A percentile compares a stretch with the other conserved stretches of the same genome.
Conservation (phyloP, 2,797 vertebrate species). For the Anguilla anguilla region DNA sequence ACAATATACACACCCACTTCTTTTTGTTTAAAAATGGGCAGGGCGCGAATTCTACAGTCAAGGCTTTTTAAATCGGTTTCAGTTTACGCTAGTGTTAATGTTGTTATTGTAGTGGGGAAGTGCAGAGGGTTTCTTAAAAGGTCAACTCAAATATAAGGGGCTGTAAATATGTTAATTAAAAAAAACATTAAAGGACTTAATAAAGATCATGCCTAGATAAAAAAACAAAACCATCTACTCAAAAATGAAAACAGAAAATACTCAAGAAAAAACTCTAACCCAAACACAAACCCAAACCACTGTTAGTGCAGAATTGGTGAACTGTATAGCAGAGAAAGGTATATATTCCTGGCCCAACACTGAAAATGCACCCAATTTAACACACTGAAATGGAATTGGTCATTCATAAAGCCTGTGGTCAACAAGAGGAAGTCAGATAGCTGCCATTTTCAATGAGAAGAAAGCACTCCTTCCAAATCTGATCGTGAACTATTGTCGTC, state of each 20-base stretch:
- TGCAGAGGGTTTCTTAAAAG: conserved; percentile 66
- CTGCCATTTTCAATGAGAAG: conserved; percentile 48
- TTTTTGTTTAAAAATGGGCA: conserved; percentile 4
- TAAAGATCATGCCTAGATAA: conserved; percentile 49
- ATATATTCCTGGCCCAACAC: conserved; percentile 59
- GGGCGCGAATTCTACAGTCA: conserved; percentile 31
- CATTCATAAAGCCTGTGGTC: conserved; percentile 49
- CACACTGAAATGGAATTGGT: conserved; percentile 20
- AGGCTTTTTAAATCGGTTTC: conserved; percentile 31
- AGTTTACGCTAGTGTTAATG: conserved; percentile 30
- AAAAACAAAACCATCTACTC: conserved; percentile 51
- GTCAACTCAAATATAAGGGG: conserved; percentile 48
- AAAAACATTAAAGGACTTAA: conserved; percentile 37
- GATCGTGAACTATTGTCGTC: background rate
- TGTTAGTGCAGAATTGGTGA: conserved; percentile 60
- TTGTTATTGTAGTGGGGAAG: conserved; percentile 52
- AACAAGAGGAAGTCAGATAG: conserved; percentile 51
- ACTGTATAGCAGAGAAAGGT: conserved; percentile 72
- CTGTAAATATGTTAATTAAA: conserved; percentile 42
- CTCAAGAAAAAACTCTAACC: conserved; percentile 46
- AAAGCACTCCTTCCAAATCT: conserved; percentile 49
- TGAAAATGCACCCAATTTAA: background rate
- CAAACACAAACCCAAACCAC: conserved; percentile 54
- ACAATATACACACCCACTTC: conserved; percentile 10
- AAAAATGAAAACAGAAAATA: conserved; percentile 59